These are phyloP conservation scores for Dreissena polymorpha DNA, from an alignment of 1,140 invertebrate genomes.

Conservation along the genomic window DNA sequence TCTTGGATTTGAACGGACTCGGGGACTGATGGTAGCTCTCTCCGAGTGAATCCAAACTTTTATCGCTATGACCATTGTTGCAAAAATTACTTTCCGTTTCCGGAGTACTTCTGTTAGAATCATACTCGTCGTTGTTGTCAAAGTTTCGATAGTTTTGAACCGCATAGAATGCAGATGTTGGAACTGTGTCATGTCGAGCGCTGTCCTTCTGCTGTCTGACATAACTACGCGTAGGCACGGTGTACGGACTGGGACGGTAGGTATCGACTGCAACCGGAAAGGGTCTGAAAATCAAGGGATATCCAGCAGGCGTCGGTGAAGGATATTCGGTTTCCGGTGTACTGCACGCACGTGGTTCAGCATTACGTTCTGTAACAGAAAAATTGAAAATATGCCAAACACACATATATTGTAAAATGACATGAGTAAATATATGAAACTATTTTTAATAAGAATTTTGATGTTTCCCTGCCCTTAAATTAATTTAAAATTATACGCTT, in stretches of 20 bases:
- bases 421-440: background rate
- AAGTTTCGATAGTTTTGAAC: background rate
- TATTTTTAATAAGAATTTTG: background rate
- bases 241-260: background rate
- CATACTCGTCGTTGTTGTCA: background rate
- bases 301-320: slow-evolving; percentile 25
- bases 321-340: slow-evolving; percentile 45
- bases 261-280: background rate
- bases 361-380: slow-evolving; percentile 27
- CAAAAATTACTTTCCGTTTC: too few relatives aligned
- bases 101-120: too few relatives aligned
- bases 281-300: slow-evolving; percentile 6
- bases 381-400: slow-evolving; percentile 9
- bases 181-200: background rate
- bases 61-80: slow-evolving; percentile 15
- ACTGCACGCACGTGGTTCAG: slow-evolving; percentile 43
- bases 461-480: background rate
- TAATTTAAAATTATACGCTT: background rate
- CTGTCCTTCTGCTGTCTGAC: background rate
- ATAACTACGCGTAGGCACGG: background rate
- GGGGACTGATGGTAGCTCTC: slow-evolving; percentile 40
- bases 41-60: slow-evolving; percentile 42
- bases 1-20: slow-evolving; percentile 45
- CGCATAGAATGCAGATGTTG: background rate
- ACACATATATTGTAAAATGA: slow-evolving; percentile 4